Base-by-base conservation (phyloP, 2,797 vertebrate genomes). In the Channa striata region DNA sequence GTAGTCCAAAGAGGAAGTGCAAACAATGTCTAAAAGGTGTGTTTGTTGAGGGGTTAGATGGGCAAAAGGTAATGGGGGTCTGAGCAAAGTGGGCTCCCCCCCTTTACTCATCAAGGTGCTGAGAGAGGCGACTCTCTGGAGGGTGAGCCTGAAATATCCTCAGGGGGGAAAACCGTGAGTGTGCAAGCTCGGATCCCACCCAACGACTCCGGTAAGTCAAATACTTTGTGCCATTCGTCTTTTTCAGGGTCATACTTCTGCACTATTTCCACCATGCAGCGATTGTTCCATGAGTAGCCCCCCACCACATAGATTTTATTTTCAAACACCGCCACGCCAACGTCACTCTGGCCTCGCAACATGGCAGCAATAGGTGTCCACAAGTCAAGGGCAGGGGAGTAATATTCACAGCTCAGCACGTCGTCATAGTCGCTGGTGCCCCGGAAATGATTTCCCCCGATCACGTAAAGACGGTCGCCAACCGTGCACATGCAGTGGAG, bases 401-500 rank as follows among this genome's bases (percentile, higher is more conserved):
- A 99, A 91, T 97, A 99, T 90, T 99, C 97, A 83, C 97, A 99
- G 94, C 96, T 98, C 78, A 99, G 94, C 81, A 99, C 98, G 62
- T 99, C 98, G 11, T 99, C 97, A 49, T 99, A 99, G 93, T 99
- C 98, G 71, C 97, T 99, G 20, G 97, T 98, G 90, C 98, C 98
- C 64, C 97, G 93, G 86, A 99, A 99, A 87, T 99, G 97, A 86
- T 99, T 99, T 16, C 98, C 98, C 11, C 98, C 98, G 9, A 99
- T 99, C 48, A 99, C 98, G 17, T 99, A 99, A 0, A 99, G 96
- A 48, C 97, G 96, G 89, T 99, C 98, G 46, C 95, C 97, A 59
- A 99, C 97, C 0, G 98, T 99, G 91, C 97, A 99, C 97, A 99
- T 99, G 93, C 98, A 99, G 80, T 99, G 98, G 56, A 99, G 95